Base-by-base conservation (phyloP, 2,113 vertebrate species). In the Rutilus rutilus region DNA sequence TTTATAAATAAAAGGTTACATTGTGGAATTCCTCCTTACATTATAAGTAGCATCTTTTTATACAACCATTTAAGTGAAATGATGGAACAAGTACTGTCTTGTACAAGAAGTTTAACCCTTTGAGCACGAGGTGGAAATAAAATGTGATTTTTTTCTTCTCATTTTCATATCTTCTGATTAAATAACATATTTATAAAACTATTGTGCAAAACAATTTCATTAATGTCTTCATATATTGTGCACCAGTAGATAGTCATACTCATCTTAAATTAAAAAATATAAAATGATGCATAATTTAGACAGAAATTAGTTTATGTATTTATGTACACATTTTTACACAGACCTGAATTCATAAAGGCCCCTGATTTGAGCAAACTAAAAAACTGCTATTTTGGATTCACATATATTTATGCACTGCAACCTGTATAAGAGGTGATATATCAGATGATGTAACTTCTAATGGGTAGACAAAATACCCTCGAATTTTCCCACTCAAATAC, bases 1-100 rank as follows among this genome's bases (percentile, higher is more conserved):
- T 95, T 96, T 96, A 96, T 97, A 97, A 97, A 97, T 97, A 97
- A 96, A 95, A 96, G 95, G 94, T 96, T 95, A 96, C 95, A 96
- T 94, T 94, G 95, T 95, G 94, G 95, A 97, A 97, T 96, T 95
- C 95, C 95, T 96, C 91, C 76, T 94, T 96, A 96, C 94, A 96
- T 97, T 91, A 96, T 97, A 97, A 97, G 97, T 96, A 96, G 97
- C 96, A 96, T 97, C 95, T 97, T 97, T 88, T 97, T 98, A 96
- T 97, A 98, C 97, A 97, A 96, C 97, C 96, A 91, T 93, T 93
- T 95, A 95, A 95, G 94, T 95, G 95, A 97, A 97, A 98, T 96
- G 97, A 96, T 88, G 91, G 92, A 91, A 93, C 91, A 90, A 96
- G 96, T 96, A 97, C 96, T 95, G 96, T 91, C 90, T 93, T 92